Conservation (phyloP, 2,113 vertebrate genomes). For the Anser brachyrhynchus region DNA sequence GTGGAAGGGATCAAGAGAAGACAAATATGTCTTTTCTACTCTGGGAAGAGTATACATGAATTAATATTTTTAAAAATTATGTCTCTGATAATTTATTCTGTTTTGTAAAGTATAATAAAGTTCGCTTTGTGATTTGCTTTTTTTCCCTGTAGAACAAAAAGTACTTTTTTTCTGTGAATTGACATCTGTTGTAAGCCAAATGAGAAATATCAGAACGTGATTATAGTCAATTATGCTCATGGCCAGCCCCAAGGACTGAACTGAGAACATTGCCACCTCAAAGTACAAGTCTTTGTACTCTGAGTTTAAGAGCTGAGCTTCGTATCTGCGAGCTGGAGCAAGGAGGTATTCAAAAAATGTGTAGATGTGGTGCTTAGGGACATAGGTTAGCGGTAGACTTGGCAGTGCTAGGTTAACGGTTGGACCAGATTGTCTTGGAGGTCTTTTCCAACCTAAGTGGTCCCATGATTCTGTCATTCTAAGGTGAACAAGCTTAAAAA, state of each 20-base stretch:
- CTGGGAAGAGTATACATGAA: neutral
- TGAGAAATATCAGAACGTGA: neutral
- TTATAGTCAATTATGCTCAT: neutral
- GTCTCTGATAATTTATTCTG: neutral
- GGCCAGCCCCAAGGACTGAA: neutral
- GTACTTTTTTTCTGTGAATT: neutral
- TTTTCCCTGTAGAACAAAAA: neutral
- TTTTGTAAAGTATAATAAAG: neutral
- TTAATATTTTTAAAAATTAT: conserved; percentile 3
- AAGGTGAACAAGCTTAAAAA: neutral
- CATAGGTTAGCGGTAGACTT: too few relatives aligned
- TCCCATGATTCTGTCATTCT: too few relatives aligned
- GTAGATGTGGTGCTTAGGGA: too few relatives aligned
- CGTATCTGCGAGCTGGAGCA: neutral
- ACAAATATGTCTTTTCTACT: neutral
- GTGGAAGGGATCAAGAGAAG: neutral
- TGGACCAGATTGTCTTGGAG: too few relatives aligned
- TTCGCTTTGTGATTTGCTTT: neutral
- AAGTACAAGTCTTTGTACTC: neutral
- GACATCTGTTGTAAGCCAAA: neutral
- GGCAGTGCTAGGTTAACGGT: too few relatives aligned
- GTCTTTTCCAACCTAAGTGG: too few relatives aligned
- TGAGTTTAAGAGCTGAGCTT: neutral
- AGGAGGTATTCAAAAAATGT: too few relatives aligned
- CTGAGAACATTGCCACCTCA: neutral